Conservation (phyloP, 1,140 invertebrate genomes). For the Drosophila ambigua region DNA sequence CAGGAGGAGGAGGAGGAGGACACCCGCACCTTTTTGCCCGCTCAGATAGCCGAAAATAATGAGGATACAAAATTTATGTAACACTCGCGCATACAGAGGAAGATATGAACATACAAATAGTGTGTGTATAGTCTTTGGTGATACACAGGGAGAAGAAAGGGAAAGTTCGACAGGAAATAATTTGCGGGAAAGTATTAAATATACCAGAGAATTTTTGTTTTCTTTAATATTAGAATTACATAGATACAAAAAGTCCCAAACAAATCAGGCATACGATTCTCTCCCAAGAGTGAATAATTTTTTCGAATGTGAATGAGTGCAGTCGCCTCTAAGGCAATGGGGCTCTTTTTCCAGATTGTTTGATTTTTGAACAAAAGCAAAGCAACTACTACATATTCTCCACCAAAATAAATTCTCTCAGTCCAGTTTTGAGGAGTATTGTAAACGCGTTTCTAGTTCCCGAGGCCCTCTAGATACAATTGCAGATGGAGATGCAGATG, state of each 20-base stretch:
- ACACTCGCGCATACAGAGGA: constrained; percentile 35
- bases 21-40: constrained; percentile 56
- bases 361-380: too few relatives aligned
- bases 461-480: constrained; percentile 16
- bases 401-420: not conserved
- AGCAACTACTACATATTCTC: not conserved
- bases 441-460: constrained; percentile 26
- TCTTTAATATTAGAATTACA: too few relatives aligned
- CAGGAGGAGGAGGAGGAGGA: not conserved
- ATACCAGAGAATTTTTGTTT: too few relatives aligned
- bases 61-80: constrained; percentile 73
- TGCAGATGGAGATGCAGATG: constrained; percentile 5
- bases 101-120: constrained; percentile 1
- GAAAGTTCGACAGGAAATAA: not conserved
- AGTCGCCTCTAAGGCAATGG: too few relatives aligned
- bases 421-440: constrained; percentile 16
- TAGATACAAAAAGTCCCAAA: too few relatives aligned
- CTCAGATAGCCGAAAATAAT: constrained; percentile 69
- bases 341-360: too few relatives aligned
- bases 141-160: not conserved
- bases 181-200: too few relatives aligned
- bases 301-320: too few relatives aligned
- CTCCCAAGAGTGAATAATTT: too few relatives aligned
- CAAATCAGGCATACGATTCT: too few relatives aligned
- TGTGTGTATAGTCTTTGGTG: too few relatives aligned